These are phyloP conservation scores for Echinometra lucunter DNA, from an alignment of 53 echinoderm and acorn worm species.

Conservation along the genomic window DNA sequence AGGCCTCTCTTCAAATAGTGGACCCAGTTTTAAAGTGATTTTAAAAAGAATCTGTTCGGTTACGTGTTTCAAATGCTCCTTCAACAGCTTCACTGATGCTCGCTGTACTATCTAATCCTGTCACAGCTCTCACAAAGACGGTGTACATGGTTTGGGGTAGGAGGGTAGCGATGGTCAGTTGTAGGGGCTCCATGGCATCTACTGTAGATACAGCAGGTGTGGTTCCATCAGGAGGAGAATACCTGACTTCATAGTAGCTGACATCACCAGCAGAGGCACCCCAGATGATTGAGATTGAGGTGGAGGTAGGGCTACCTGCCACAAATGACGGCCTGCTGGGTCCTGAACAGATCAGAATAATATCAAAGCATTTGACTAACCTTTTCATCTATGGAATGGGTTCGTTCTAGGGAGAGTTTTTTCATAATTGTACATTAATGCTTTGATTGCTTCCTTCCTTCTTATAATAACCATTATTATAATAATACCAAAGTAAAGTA, in stretches of 20 bases:
- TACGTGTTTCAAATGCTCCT: conserved; percentile 62
- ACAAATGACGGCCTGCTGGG: conserved; percentile 9
- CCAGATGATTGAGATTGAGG: conserved; percentile 67
- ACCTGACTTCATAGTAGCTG: conserved; percentile 65
- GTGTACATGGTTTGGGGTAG: conserved; percentile 69
- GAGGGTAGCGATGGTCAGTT: conserved; percentile 48
- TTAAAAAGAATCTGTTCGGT: not conserved
- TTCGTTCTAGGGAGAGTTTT: too few species aligned
- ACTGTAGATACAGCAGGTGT: conserved; percentile 40
- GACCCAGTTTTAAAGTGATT: not conserved
- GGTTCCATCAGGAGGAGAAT: conserved; percentile 68
- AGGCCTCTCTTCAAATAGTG: not conserved
- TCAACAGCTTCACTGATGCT: conserved; percentile 33
- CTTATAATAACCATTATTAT: too few species aligned
- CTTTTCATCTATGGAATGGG: too few species aligned
- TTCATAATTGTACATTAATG: too few species aligned
- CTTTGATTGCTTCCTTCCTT: too few species aligned
- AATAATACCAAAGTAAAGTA: too few species aligned
- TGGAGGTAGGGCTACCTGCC: conserved; percentile 23
- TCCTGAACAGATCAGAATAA: conserved; percentile 41
- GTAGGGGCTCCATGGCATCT: not conserved
- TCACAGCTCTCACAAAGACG: conserved; percentile 68
- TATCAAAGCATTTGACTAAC: not conserved
- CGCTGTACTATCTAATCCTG: not conserved
- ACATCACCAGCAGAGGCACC: conserved; percentile 54